Evolutionary conservation across 2,888 invertebrate genomes (phyloP), one percentile per base, ranked within the genome.

Genomic region (Brenthis hecate): DNA sequence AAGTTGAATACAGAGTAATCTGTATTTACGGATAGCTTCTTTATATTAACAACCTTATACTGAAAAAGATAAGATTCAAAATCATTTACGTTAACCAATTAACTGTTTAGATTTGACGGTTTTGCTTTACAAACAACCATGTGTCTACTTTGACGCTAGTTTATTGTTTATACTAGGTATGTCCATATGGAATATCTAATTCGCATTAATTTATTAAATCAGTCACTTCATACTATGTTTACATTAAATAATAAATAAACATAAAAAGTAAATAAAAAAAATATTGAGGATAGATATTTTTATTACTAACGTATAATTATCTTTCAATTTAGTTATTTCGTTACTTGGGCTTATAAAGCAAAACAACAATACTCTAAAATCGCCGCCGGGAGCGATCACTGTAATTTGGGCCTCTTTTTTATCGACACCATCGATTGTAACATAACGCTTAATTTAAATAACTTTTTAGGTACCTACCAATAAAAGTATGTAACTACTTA

Each of bases 341-440:
- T 60, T 50, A 11, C 13, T 60, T 48, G 60, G 28, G 14, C n/a
- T 4, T 14, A n/a, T 47, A 60, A 28, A 60, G 50, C 28, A 60
- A 50, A 60, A 32, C 28, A 60, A 32, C 28, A 28, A 50, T 50
- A 50, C 60, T 32, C 50, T 60, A 13, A 50, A n/a, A 60, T 60
- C 32, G 60, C 67, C 70, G 70, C 58, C 70, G 70, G 70, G 56
- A 62, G 62, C 70, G 23, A 54, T 56, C 68, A 53, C 36, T 66
- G 64, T 70, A 70, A 70, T 70, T 70, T 67, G 67, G 63, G 60
- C 11, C 32, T 64, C 57, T 64, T 70, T 56, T 53, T 64, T 61
- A 63, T 66, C 58, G 58, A 54, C 56, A 61, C 60, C 48, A 66
- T 55, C 50, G 61, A 67, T 67, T 55, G 14, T 19, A 60, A 55